Evolutionary conservation across 2,888 invertebrate genomes (phyloP).

Genomic region (Diploptera punctata): DNA sequence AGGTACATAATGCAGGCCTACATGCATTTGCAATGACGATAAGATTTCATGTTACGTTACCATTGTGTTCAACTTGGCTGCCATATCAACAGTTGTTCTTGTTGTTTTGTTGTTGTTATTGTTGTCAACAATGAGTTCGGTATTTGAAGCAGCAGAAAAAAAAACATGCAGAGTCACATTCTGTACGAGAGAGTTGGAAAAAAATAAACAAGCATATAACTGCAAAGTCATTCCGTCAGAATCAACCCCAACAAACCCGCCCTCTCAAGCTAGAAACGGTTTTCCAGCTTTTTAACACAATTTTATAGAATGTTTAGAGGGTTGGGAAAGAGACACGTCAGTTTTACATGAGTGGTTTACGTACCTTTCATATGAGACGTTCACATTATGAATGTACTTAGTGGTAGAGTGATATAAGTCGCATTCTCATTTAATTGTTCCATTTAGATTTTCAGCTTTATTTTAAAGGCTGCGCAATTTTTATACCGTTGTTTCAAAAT

Average conservation of each 20-base stretch:
- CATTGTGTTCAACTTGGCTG: no score
- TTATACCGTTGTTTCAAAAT: no score
- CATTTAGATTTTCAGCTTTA: no score
- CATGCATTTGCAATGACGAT: no score
- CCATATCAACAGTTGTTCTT: background rate
- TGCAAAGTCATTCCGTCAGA: constrained; percentile 19
- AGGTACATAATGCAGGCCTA: no score
- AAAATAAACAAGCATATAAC: constrained; percentile 21
- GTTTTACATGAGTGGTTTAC: no score
- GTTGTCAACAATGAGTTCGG: background rate
- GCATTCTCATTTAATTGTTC: no score
- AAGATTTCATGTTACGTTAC: no score
- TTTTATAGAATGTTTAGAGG: constrained; percentile 4
- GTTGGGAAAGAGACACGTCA: background rate
- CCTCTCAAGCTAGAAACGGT: background rate
- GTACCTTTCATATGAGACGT: no score
- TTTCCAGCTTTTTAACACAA: constrained; percentile 13
- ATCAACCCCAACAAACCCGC: background rate
- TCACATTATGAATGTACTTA: no score
- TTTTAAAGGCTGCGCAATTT: no score
- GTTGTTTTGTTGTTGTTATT: background rate
- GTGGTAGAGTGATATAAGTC: no score
- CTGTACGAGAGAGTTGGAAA: background rate
- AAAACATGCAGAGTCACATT: background rate
- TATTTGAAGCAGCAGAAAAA: background rate